These are phyloP conservation scores for Petrocephalus zakoni DNA, from an alignment of 2,113 vertebrate species.

Conservation along the genomic window DNA sequence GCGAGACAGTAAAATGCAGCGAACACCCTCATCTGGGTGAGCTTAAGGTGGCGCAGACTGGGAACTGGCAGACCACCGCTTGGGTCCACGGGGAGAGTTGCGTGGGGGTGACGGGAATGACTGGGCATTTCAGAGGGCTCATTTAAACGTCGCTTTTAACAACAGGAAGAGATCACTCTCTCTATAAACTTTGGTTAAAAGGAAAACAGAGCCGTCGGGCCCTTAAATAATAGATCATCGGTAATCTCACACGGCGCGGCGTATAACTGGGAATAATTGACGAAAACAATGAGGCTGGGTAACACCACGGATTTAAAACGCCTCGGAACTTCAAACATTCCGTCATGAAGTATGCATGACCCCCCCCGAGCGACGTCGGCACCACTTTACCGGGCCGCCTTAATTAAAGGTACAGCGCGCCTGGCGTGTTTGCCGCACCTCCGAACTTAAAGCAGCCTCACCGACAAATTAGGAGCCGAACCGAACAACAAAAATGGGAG, in stretches of 20 bases:
- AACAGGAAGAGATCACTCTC: constrained; percentile 61
- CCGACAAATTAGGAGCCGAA: constrained; percentile 58
- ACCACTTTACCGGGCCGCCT: constrained; percentile 64
- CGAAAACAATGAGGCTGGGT: constrained; percentile 63
- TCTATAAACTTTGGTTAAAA: constrained; percentile 61
- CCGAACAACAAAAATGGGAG: constrained; percentile 63
- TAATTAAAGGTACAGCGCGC: constrained; percentile 63
- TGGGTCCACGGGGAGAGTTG: constrained; percentile 50
- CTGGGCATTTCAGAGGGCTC: constrained; percentile 54
- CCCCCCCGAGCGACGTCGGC: constrained; percentile 55
- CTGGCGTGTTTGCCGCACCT: constrained; percentile 57
- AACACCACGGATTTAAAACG: constrained; percentile 66
- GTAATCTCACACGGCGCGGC: constrained; percentile 58
- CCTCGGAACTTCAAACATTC: constrained; percentile 68
- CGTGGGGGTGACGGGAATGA: constrained; percentile 48
- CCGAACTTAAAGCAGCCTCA: constrained; percentile 49
- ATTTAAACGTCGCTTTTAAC: constrained; percentile 68
- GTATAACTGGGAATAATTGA: constrained; percentile 72
- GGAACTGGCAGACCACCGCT: background rate
- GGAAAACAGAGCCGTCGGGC: constrained; percentile 62
- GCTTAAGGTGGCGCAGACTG: background rate
- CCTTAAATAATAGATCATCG: constrained; percentile 75
- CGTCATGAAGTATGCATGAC: constrained; percentile 71
- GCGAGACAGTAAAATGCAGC: background rate
- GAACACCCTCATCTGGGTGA: background rate